phyloP scores from a whole-genome alignment of 1,140 invertebrate genomes.

The Cardiocondyla obscurior region DNA sequence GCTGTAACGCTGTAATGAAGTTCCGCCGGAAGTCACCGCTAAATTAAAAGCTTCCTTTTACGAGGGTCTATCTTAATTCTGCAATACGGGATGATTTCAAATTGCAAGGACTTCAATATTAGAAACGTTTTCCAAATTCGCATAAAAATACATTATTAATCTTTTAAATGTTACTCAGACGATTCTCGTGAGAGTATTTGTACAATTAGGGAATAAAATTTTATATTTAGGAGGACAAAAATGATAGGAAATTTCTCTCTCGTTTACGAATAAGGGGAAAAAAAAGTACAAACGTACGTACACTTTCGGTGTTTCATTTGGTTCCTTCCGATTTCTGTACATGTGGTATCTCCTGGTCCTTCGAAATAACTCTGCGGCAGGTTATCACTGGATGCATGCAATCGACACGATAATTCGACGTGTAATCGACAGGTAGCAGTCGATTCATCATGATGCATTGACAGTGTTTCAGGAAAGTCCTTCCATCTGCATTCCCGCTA shows the following conservation, averaged over 20 bases:
- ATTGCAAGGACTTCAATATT: neutral
- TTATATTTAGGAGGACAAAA: neutral
- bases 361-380: neutral
- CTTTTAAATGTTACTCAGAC: neutral
- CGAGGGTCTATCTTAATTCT: neutral
- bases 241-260: neutral
- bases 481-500: constrained; percentile 7
- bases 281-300: too few relatives aligned
- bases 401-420: constrained; percentile 41
- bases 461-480: constrained; percentile 31
- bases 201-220: neutral
- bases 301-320: neutral
- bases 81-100: neutral
- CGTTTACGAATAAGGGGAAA: neutral
- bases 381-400: constrained; percentile 18
- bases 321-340: neutral
- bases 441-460: constrained; percentile 25
- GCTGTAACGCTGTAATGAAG: neutral
- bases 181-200: neutral
- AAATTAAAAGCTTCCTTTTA: neutral
- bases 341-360: neutral
- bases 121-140: neutral
- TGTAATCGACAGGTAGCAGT: constrained; percentile 38
- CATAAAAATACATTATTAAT: neutral
- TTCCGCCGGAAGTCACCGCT: neutral